These are phyloP conservation scores for Penaeus chinensis DNA, from an alignment of 1,140 invertebrate species.

Conservation along the genomic window DNA sequence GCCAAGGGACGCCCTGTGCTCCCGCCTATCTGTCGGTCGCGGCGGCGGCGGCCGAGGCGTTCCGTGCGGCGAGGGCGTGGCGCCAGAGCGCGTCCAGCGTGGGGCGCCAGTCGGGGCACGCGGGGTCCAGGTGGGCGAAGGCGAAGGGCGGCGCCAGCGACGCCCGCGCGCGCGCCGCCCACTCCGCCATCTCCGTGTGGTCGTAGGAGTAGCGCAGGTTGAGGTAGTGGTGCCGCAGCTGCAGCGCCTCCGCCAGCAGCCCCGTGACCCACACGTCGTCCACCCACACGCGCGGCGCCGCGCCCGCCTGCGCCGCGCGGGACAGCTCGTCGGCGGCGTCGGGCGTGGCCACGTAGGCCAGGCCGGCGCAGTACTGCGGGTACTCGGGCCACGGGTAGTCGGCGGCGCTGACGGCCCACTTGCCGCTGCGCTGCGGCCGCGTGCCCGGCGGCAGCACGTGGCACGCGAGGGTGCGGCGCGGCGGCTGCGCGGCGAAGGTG, in stretches of 20 bases:
- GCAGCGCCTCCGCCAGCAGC: conserved; percentile 66
- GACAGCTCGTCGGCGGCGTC: conserved; percentile 69
- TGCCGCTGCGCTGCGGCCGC: conserved; percentile 67
- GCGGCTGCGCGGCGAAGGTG: conserved; percentile 64
- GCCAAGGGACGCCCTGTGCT: background rate
- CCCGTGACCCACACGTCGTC: conserved; percentile 73
- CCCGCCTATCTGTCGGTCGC: conserved; percentile 8
- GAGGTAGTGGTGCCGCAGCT: conserved; percentile 66
- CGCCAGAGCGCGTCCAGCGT: conserved; percentile 62
- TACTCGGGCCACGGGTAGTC: conserved; percentile 67
- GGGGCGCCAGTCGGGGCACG: conserved; percentile 48
- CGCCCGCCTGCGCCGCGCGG: conserved; percentile 64
- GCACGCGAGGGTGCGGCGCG: conserved; percentile 66
- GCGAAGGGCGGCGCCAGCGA: conserved; percentile 61
- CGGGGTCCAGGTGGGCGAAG: conserved; percentile 64
- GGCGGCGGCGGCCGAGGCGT: background rate
- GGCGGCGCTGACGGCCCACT: conserved; percentile 68
- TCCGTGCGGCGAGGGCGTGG: conserved; percentile 46
- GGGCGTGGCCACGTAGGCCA: conserved; percentile 68
- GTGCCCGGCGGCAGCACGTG: conserved; percentile 68
- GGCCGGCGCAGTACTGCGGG: conserved; percentile 69
- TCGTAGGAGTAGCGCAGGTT: conserved; percentile 68
- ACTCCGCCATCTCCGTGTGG: conserved; percentile 65
- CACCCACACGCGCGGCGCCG: conserved; percentile 70
- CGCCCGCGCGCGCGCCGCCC: conserved; percentile 60